A percentile compares a stretch with the other conserved stretches of the same genome.
Conservation (phyloP, 2,888 invertebrate species). For the Agonopterix arenella region DNA sequence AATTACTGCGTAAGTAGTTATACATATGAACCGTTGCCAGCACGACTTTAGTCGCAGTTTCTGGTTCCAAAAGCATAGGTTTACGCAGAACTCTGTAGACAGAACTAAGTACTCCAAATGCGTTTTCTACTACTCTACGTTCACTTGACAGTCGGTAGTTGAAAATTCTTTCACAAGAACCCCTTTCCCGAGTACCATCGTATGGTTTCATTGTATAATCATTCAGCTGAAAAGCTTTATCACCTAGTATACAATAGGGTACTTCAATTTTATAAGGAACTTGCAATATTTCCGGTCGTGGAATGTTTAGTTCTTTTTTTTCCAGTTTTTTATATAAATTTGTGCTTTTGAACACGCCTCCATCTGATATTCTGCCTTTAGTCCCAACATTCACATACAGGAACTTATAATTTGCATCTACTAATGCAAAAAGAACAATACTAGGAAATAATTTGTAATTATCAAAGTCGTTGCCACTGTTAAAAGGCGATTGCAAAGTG, state of each 20-base stretch:
- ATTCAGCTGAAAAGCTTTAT: constrained; percentile 13
- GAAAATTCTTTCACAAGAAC: constrained; percentile 15
- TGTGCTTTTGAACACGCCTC: constrained; percentile 12
- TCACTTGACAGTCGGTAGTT: constrained; percentile 14
- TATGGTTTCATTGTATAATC: constrained; percentile 16
- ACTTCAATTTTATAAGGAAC: constrained; percentile 8
- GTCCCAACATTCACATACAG: constrained; percentile 23
- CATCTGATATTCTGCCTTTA: constrained; percentile 19
- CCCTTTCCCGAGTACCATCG: constrained; percentile 14
- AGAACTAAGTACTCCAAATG: constrained; percentile 8
- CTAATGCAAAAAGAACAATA: constrained; percentile 19
- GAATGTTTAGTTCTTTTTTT: constrained; percentile 11
- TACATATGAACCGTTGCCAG: constrained; percentile 16
- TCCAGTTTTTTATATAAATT: constrained; percentile 16
- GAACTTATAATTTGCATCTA: constrained; percentile 43
- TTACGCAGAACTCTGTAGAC: constrained; percentile 11
- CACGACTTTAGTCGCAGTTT: constrained; percentile 17
- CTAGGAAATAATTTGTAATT: constrained; percentile 15
- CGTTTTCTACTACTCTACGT: constrained; percentile 7
- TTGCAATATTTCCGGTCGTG: constrained; percentile 8
- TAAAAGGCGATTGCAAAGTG: neutral
- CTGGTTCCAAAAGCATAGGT: constrained; percentile 20
- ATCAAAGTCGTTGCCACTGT: constrained; percentile 10
- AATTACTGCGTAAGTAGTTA: constrained; percentile 17
- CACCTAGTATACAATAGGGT: constrained; percentile 13